Evolutionary conservation across 2,113 vertebrate species (phyloP).

Genomic region (Corapipo altera): DNA sequence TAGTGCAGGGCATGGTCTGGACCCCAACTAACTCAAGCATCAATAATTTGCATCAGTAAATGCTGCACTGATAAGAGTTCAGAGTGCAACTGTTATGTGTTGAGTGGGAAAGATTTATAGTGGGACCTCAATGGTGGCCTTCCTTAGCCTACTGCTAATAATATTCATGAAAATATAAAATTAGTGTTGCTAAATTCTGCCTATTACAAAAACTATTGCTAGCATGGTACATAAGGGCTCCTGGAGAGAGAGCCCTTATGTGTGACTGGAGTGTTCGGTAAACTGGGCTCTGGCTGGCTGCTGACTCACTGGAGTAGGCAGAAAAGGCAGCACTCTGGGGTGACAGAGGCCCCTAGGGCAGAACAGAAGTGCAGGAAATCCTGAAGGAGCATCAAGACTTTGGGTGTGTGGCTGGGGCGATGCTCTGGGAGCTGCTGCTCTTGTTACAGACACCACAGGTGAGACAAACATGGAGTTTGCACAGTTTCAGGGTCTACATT

Average conservation of each 20-base stretch:
- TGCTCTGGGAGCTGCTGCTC: accelerated
- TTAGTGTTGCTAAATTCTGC: background rate
- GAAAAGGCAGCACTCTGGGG: background rate
- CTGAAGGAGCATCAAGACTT: background rate
- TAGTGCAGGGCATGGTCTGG: background rate
- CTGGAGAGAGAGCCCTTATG: background rate
- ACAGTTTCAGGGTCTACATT: background rate
- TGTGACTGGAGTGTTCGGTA: background rate
- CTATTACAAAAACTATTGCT: background rate
- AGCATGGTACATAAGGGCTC: background rate
- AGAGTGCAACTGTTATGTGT: background rate
- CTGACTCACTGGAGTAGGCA: background rate
- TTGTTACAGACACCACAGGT: background rate
- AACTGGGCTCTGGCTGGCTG: background rate
- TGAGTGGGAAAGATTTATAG: background rate
- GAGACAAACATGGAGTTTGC: background rate
- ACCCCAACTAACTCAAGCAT: background rate
- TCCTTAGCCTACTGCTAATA: background rate
- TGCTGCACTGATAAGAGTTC: background rate
- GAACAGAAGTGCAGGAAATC: background rate
- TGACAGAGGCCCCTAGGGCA: background rate
- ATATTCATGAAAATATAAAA: background rate
- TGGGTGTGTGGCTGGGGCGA: accelerated
- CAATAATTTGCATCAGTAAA: background rate
- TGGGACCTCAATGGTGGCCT: background rate